phyloP scores from a whole-genome alignment of 2,797 vertebrate species.

The Myotis planiceps region DNA sequence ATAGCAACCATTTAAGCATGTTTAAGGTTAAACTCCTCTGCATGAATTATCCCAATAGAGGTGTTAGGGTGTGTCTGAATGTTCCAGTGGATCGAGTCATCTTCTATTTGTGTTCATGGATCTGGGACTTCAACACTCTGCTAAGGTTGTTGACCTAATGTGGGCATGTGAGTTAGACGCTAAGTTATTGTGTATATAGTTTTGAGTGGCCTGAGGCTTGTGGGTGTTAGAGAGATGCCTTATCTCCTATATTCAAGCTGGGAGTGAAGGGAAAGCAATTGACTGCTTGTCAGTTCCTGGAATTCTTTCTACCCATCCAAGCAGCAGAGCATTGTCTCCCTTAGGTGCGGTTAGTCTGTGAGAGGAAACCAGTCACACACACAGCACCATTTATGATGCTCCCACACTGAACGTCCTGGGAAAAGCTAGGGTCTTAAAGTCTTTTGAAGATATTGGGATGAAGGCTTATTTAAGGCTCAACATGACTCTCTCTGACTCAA shows the following conservation, averaged over 20 bases:
- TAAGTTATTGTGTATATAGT: neutral
- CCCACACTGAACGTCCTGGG: neutral
- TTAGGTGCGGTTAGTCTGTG: neutral
- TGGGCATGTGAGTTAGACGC: neutral
- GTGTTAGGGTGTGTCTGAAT: constrained; percentile 6
- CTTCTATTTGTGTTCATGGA: neutral
- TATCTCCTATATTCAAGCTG: neutral
- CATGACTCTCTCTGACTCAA: neutral
- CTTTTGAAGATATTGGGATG: neutral
- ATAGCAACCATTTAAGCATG: neutral
- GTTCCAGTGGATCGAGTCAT: neutral
- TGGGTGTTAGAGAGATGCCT: neutral
- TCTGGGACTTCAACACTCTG: neutral
- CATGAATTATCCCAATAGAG: neutral
- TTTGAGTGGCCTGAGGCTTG: neutral
- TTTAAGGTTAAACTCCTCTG: constrained; percentile 42
- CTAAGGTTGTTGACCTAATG: neutral
- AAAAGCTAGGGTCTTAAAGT: neutral
- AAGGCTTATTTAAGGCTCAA: neutral
- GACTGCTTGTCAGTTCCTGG: neutral
- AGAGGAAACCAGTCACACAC: neutral
- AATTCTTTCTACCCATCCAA: neutral
- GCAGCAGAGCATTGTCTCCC: neutral
- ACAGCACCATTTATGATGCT: neutral
- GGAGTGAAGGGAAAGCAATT: neutral